Evolutionary conservation across 2,888 invertebrate species (phyloP), one percentile per base, ranked within the genome.

Genomic region (Drosophila mettleri): DNA sequence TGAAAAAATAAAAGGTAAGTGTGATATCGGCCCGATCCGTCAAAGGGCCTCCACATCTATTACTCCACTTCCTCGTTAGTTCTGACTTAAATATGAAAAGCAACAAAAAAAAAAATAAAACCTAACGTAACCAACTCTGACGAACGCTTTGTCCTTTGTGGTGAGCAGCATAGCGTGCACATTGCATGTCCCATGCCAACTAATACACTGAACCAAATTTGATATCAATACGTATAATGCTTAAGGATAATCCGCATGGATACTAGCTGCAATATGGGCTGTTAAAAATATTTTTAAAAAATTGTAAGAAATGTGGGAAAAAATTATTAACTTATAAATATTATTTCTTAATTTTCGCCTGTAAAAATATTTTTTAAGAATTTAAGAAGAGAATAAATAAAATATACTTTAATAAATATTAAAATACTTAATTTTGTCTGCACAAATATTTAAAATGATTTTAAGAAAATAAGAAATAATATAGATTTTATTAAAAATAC

Each of bases 1-100:
- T 73, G 83, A 86, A 84, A 84, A 84, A 85, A 80, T 85, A 85
- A 85, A 85, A 86, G 88, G 85, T 84, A 85, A 85, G 85, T 85
- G 88, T 85, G 86, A 85, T 87, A 85, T 82, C 84, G 87, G 53
- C 72, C 61, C 65, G 65, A 84, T 64, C 53, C 59, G 45, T 48
- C 24, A 36, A n/a, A 18, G n/a, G 49, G 45, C 36, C 16, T n/a
- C 8, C 36, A 4, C 12, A 3, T 10, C 29, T 18, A 27, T 18
- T 18, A 12, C 29, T 29, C n/a, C 49, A 22, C 33, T 18, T 33
- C 33, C 49, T 22, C 34, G 33, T 20, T 22, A 16, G 22, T 9
- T 33, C 22, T n/a, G 33, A 33, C 49, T 36, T 33, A 33, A 49
- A 49, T 33, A 24, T 45, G 43, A 16, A 16, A 45, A 14, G n/a